Evolutionary conservation across 2,797 vertebrate genomes (phyloP).

Genomic region (Euthynnus affinis): DNA sequence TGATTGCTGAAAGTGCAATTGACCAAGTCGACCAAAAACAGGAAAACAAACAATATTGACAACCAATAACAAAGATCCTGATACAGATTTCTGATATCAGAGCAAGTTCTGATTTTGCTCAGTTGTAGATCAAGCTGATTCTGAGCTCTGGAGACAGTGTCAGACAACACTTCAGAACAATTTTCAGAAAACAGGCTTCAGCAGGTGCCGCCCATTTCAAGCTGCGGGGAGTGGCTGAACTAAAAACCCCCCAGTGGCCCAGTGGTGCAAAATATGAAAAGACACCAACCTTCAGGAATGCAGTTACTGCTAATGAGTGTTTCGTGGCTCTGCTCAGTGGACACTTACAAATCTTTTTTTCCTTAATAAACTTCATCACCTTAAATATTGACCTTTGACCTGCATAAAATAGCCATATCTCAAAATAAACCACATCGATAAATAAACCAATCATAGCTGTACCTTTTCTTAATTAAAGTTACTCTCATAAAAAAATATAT

Average conservation of each 20-base stretch:
- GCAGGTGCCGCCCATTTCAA: not conserved
- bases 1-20: not conserved
- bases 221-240: slow-evolving; percentile 8
- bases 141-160: not conserved
- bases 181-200: not conserved
- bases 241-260: not conserved
- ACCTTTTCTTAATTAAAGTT: no score
- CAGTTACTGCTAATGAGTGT: not conserved
- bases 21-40: not conserved
- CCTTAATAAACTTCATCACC: no score
- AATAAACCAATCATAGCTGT: no score
- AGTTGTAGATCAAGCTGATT: no score
- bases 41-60: no score
- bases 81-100: not conserved
- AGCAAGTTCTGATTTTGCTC: not conserved
- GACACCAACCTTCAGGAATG: slow-evolving; percentile 10
- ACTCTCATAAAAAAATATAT: no score
- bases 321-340: not conserved
- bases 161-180: not conserved
- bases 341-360: not conserved
- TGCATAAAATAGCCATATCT: not conserved
- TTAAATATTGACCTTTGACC: not conserved
- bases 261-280: slow-evolving; percentile 6
- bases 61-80: not conserved
- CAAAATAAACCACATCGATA: no score